These are phyloP conservation scores for Drosophila borealis DNA, from an alignment of 2,888 invertebrate genomes.

Conservation along the genomic window DNA sequence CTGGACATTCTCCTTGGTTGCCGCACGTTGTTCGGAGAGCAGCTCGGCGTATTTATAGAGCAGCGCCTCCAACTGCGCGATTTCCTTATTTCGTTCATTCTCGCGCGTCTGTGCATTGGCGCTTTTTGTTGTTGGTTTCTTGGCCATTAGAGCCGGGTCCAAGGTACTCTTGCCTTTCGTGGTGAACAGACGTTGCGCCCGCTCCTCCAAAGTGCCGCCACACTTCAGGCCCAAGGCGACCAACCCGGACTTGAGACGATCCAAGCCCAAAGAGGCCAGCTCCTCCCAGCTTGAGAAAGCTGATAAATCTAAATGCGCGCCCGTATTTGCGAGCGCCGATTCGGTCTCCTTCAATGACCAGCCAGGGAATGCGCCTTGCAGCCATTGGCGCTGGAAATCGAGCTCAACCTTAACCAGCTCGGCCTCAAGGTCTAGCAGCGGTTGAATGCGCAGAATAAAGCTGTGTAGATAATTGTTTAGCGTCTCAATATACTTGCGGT, in stretches of 20 bases:
- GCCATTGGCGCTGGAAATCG: slow-evolving; percentile 95
- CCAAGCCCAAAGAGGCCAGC: slow-evolving; percentile 97
- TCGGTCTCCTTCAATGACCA: slow-evolving; percentile 99
- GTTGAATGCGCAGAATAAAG: slow-evolving; percentile 93
- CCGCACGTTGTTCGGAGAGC: slow-evolving; percentile 92
- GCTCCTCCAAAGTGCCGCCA: slow-evolving; percentile 98
- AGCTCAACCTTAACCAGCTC: slow-evolving; percentile 92
- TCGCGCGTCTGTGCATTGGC: slow-evolving; percentile 87
- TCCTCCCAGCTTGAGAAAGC: slow-evolving; percentile 99
- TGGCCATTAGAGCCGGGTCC: slow-evolving; percentile 96
- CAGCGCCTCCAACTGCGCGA: slow-evolving; percentile 95
- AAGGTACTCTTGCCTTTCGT: slow-evolving; percentile 97
- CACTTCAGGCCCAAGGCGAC: slow-evolving; percentile 99
- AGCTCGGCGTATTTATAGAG: slow-evolving; percentile 94
- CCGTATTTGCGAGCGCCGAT: slow-evolving; percentile 96
- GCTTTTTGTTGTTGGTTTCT: slow-evolving; percentile 89
- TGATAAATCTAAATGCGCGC: slow-evolving; percentile 98
- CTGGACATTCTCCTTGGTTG: slow-evolving; percentile 99
- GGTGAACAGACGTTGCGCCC: slow-evolving; percentile 97
- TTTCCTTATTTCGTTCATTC: slow-evolving; percentile 91
- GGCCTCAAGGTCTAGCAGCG: slow-evolving; percentile 92
- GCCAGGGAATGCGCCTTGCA: slow-evolving; percentile 93
- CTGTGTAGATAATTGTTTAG: slow-evolving; percentile 94
- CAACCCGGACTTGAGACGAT: slow-evolving; percentile 97
- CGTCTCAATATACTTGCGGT: slow-evolving; percentile 92